A percentile compares a stretch with the other conserved stretches of the same genome.
phyloP scores from a whole-genome alignment of 2,888 invertebrate genomes.

The Chorisops tibialis region DNA sequence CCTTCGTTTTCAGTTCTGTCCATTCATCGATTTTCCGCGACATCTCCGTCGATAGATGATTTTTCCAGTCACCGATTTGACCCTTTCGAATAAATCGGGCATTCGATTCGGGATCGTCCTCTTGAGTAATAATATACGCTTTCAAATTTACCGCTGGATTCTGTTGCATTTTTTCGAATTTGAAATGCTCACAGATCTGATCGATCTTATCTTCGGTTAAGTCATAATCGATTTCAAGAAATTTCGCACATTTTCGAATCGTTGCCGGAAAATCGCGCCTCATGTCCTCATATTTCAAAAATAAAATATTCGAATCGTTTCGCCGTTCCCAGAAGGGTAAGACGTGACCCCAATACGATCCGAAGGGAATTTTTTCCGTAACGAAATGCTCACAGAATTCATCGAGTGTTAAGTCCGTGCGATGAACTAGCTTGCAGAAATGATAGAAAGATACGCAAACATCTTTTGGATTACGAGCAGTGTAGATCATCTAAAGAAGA shows the following conservation, averaged over 20 bases:
- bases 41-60: conserved; percentile 71
- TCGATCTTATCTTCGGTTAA: conserved; percentile 65
- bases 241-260: conserved; percentile 64
- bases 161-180: conserved; percentile 76
- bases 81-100: conserved; percentile 73
- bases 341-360: conserved; percentile 64
- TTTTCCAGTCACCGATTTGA: conserved; percentile 72
- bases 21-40: conserved; percentile 70
- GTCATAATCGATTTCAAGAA: conserved; percentile 57
- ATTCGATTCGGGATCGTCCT: conserved; percentile 44
- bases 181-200: conserved; percentile 68
- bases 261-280: conserved; percentile 66
- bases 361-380: conserved; percentile 62
- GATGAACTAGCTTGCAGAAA: conserved; percentile 72
- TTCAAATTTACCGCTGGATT: conserved; percentile 78
- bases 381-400: conserved; percentile 74
- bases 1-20: conserved; percentile 61
- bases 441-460: conserved; percentile 85
- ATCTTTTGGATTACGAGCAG: conserved; percentile 86
- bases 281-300: conserved; percentile 81
- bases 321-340: conserved; percentile 68
- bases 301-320: conserved; percentile 68
- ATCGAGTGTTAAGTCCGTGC: conserved; percentile 63
- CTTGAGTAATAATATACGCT: conserved; percentile 54
- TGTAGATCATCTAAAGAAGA: conserved; percentile 75